A percentile compares a stretch with the other conserved stretches of the same genome.
phyloP scores from a whole-genome alignment of 2,888 invertebrate genomes.

The Lamproptera curius region DNA sequence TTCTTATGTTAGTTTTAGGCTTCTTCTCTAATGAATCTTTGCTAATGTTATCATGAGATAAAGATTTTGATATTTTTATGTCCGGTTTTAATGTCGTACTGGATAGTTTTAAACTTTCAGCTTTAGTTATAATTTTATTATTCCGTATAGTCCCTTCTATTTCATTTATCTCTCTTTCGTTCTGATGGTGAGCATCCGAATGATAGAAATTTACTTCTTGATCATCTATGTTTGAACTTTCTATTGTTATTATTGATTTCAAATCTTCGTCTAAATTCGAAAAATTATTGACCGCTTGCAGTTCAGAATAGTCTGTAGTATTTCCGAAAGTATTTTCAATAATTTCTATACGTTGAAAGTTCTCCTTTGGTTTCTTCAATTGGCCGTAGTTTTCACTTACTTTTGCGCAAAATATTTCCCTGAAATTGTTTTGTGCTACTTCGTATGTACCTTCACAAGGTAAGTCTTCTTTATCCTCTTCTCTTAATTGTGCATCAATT shows the following conservation, averaged over 20 bases:
- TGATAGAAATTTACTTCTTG: conserved; percentile 51
- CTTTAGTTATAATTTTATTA: conserved; percentile 67
- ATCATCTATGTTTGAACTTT: conserved; percentile 65
- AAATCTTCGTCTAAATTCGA: conserved; percentile 67
- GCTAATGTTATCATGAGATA: conserved; percentile 62
- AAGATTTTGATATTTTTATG: conserved; percentile 52
- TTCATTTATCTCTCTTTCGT: conserved; percentile 73
- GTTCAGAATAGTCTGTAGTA: conserved; percentile 51
- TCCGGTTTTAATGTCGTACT: conserved; percentile 48
- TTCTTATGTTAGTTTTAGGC: conserved; percentile 49
- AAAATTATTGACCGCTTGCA: conserved; percentile 56
- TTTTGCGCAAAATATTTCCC: conserved; percentile 57
- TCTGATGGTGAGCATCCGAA: conserved; percentile 66
- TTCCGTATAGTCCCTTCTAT: conserved; percentile 72
- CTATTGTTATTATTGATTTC: conserved; percentile 66
- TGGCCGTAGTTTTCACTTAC: conserved; percentile 61
- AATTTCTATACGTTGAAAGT: conserved; percentile 34
- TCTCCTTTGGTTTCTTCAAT: conserved; percentile 52
- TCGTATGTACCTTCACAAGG: conserved; percentile 67
- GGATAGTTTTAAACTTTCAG: conserved; percentile 59
- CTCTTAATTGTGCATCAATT: conserved; percentile 83
- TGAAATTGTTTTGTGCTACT: conserved; percentile 63
- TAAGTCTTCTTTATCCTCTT: conserved; percentile 66
- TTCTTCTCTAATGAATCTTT: conserved; percentile 46
- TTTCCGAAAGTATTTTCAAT: conserved; percentile 37